Evolutionary conservation across 1,140 invertebrate genomes (phyloP).

Genomic region (Brachionus sp.): DNA sequence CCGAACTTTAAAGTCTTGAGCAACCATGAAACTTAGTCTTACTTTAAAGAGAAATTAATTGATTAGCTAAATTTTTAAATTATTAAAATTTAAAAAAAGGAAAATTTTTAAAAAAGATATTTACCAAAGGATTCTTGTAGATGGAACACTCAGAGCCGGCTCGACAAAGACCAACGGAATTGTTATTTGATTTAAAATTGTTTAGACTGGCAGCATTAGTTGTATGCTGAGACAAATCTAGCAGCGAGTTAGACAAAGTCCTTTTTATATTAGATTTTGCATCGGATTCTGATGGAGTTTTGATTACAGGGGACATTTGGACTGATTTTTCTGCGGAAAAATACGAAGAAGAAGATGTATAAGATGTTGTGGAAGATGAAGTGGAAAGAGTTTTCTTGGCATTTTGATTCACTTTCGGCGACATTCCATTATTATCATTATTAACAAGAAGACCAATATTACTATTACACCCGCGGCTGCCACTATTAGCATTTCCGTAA

Average conservation of each 20-base stretch:
- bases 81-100: background rate
- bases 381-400: background rate
- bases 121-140: slow-evolving; percentile 20
- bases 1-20: background rate
- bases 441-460: slow-evolving; percentile 18
- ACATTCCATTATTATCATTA: slow-evolving; percentile 43
- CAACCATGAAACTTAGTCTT: background rate
- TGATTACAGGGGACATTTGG: slow-evolving; percentile 4
- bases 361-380: background rate
- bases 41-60: background rate
- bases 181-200: background rate
- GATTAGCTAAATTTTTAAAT: background rate
- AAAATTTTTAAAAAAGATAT: background rate
- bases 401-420: slow-evolving; percentile 2
- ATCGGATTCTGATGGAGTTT: background rate
- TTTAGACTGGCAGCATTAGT: background rate
- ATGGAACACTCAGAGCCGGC: slow-evolving; percentile 29
- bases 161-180: background rate
- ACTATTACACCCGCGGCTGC: slow-evolving; percentile 24
- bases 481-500: slow-evolving; percentile 27
- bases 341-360: background rate
- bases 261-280: background rate
- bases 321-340: background rate
- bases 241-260: slow-evolving; percentile 17
- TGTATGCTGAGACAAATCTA: background rate